These are phyloP conservation scores for Lichenostomus cassidix DNA, from an alignment of 2,113 vertebrate species.

Conservation along the genomic window DNA sequence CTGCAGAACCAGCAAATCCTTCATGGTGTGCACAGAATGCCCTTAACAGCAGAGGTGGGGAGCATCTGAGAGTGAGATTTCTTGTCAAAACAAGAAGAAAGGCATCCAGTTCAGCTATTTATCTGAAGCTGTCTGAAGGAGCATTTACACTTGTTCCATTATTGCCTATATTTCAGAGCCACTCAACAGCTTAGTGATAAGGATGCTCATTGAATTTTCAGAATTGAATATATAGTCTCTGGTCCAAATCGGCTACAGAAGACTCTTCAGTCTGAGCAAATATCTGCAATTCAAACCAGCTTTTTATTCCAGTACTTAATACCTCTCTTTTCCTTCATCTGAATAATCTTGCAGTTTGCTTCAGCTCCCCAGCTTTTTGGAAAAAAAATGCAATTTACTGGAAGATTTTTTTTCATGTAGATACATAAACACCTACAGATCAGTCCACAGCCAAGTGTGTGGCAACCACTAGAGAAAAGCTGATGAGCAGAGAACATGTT, in stretches of 20 bases:
- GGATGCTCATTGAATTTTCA: neutral
- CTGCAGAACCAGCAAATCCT: neutral
- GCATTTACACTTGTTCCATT: neutral
- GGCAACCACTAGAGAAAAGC: neutral
- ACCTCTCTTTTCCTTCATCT: neutral
- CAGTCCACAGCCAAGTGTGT: neutral
- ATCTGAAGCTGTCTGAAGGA: neutral
- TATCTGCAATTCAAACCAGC: neutral
- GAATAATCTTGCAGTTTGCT: neutral
- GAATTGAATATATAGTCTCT: neutral
- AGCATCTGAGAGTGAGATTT: neutral
- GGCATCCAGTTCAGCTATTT: neutral
- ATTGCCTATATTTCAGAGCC: neutral
- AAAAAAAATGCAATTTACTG: neutral
- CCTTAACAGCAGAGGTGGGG: neutral
- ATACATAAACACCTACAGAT: neutral
- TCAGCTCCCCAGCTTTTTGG: neutral
- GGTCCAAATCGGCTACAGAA: neutral
- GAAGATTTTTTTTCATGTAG: neutral
- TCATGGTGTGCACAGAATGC: neutral
- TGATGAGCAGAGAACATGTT: neutral
- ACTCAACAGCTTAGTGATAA: neutral
- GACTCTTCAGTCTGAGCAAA: neutral
- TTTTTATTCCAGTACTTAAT: neutral
- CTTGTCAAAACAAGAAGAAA: constrained; percentile 3